These are phyloP conservation scores for Nylanderia fulva DNA, from an alignment of 1,140 invertebrate genomes.

Conservation along the genomic window DNA sequence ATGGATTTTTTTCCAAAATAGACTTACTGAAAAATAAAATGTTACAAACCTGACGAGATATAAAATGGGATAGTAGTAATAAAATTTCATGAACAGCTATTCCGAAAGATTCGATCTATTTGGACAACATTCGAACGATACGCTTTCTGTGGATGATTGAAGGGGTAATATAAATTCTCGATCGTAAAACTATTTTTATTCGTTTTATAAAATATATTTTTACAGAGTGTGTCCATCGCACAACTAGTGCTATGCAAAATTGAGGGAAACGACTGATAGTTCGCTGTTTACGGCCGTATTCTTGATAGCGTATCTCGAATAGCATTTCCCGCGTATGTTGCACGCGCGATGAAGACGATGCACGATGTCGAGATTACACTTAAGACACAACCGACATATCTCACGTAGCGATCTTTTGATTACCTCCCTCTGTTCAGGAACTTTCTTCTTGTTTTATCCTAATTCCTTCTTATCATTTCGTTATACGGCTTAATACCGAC, in stretches of 20 bases:
- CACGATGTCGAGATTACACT: conserved; percentile 50
- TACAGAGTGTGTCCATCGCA: not conserved
- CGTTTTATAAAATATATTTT: conserved; percentile 26
- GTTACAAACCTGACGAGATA: not conserved
- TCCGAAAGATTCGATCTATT: not conserved
- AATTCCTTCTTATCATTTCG: conserved; percentile 48
- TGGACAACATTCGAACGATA: not conserved
- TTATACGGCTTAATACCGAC: conserved; percentile 18
- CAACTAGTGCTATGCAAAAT: conserved; percentile 12
- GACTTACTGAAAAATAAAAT: conserved; percentile 13
- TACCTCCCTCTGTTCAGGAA: conserved; percentile 34
- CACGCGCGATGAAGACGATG: conserved; percentile 48
- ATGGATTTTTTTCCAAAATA: not conserved
- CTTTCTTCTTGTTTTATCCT: conserved; percentile 36
- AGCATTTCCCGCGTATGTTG: conserved; percentile 15
- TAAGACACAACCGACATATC: conserved; percentile 45
- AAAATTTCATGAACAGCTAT: not conserved
- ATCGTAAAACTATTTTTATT: conserved; percentile 16
- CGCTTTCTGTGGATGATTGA: not conserved
- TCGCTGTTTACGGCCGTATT: conserved; percentile 37
- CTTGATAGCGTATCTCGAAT: conserved; percentile 38
- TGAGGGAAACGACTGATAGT: conserved; percentile 33
- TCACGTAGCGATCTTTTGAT: conserved; percentile 37
- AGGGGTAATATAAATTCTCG: not conserved
- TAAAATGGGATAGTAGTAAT: not conserved